Evolutionary conservation across 2,797 vertebrate species (phyloP), one percentile per base, ranked within the genome.

Genomic region (Karalla daura): DNA sequence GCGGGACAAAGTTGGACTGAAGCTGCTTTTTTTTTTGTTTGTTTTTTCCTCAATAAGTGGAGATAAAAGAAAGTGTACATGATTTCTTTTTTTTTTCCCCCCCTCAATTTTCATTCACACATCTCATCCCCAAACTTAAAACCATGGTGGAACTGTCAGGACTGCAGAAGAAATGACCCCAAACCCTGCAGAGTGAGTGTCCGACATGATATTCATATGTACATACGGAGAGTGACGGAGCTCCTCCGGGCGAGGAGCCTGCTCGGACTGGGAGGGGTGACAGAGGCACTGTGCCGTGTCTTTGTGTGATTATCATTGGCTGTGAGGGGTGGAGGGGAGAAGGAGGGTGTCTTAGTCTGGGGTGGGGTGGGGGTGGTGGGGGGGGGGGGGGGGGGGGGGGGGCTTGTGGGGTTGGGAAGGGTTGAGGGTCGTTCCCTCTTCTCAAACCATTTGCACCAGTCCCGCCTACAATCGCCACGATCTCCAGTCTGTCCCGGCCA

Each of bases 251-350:
- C 70, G 64, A 73, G 65, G 74, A 64, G 52, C 55, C 77, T 63
- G 68, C 47, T 50, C 62, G 58, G 76, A 64, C 73, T 53, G 69
- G n/a, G 63, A 72, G 72, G 74, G 65, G 20, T 62, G 66, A 62
- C 33, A 25, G 77, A 70, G 81, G 83, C 73, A 70, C 71, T 54
- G 82, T 65, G 65, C 79, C 73, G 21, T 70, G 73, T 88, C 84
- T 80, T 68, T 87, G 76, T 79, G 75, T 81, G 83, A 88, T 86
- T 89, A 86, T 88, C 84, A 63, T 75, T 54, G 63, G 74, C 79
- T 74, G 78, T 85, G 71, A 50, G 68, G 66, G 67, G 53, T 30
- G n/a, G 47, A 33, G 40, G 50, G 69, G 68, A 64, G 67, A 51
- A 33, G n/a, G 47, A 33, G 40, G 50, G 69, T 20, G 51, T 84